These are phyloP conservation scores for Drosophila chauvacae DNA, from an alignment of 1,140 invertebrate species.

Conservation along the genomic window DNA sequence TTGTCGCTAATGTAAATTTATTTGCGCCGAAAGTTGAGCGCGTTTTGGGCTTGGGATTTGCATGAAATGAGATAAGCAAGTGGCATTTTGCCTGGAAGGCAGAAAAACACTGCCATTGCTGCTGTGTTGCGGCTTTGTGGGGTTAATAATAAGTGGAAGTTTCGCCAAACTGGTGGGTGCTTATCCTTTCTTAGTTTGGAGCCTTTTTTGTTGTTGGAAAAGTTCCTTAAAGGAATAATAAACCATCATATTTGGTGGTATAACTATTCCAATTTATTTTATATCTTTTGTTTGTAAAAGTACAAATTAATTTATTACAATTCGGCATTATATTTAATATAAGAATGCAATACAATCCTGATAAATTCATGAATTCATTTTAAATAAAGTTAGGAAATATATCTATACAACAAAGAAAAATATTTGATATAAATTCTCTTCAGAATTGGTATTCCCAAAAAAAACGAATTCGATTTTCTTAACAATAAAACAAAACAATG, in stretches of 20 bases:
- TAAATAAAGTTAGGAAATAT: no score
- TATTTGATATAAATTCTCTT: not conserved
- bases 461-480: not conserved
- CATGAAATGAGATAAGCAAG: conserved; percentile 63
- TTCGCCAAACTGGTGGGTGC: conserved; percentile 1
- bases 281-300: not conserved
- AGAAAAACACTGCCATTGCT: conserved; percentile 14
- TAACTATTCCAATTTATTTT: not conserved
- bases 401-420: no score
- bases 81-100: conserved; percentile 35
- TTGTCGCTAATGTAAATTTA: conserved; percentile 69
- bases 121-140: conserved; percentile 19
- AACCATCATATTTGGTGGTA: not conserved
- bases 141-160: conserved; percentile 39
- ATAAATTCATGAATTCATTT: no score
- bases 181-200: conserved; percentile 2
- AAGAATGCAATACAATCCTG: no score
- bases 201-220: not conserved
- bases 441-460: not conserved
- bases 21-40: conserved; percentile 48
- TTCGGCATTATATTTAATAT: not conserved
- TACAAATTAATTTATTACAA: not conserved
- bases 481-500: not conserved
- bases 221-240: not conserved
- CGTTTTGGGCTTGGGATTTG: conserved; percentile 50